Percentiles rank a stretch among this genome's conserved stretches.
These are phyloP conservation scores for Vulpes vulpes DNA, from an alignment of 2,113 vertebrate genomes.

Conservation along the genomic window DNA sequence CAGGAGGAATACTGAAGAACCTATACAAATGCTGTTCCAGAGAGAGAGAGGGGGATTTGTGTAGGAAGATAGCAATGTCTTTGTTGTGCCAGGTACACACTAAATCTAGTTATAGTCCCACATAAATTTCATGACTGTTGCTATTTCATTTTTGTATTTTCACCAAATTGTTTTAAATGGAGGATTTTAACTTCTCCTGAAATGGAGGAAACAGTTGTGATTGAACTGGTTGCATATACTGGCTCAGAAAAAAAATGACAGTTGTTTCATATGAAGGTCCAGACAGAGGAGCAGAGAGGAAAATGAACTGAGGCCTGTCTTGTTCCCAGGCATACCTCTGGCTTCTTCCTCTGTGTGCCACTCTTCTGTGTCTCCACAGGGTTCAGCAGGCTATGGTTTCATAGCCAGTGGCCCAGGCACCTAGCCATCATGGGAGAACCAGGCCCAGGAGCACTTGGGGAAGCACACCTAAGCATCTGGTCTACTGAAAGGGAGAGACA, in stretches of 20 bases:
- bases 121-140: conserved; percentile 27
- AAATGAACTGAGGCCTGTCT: neutral
- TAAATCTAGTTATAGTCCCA: conserved; percentile 52
- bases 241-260: conserved; percentile 3
- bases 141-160: conserved; percentile 63
- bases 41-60: neutral
- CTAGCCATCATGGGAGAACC: neutral
- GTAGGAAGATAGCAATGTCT: conserved; percentile 11
- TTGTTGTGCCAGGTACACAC: conserved; percentile 25
- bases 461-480: neutral
- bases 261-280: neutral
- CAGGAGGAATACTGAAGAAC: conserved; percentile 96
- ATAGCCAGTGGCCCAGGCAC: neutral
- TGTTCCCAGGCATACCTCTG: neutral
- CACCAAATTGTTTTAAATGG: neutral
- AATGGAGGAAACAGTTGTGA: conserved; percentile 11
- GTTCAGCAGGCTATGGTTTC: neutral
- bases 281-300: neutral
- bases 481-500: neutral
- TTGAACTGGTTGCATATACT: conserved; percentile 42
- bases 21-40: conserved; percentile 89
- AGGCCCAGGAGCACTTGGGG: neutral
- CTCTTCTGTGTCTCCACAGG: neutral
- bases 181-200: conserved; percentile 47
- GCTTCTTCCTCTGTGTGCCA: neutral